Evolutionary conservation across 2,113 vertebrate species (phyloP).

Genomic region (Atractosteus spatula): DNA sequence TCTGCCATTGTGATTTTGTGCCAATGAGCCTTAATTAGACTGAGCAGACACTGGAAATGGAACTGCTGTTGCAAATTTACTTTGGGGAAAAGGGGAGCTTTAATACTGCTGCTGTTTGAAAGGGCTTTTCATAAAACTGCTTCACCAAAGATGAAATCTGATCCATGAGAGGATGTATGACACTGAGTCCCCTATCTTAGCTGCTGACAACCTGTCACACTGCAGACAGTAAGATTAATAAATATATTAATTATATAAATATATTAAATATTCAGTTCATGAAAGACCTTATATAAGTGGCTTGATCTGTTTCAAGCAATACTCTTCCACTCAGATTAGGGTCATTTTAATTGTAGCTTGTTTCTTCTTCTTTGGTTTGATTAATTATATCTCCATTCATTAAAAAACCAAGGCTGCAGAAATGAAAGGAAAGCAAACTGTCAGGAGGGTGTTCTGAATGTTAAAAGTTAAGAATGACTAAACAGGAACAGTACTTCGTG

Average conservation of each 20-base stretch:
- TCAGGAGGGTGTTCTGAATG: not conserved
- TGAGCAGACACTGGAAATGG: slow-evolving; percentile 4
- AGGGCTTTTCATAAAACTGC: not conserved
- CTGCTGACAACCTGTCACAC: not conserved
- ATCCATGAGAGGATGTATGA: not conserved
- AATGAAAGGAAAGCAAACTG: not conserved
- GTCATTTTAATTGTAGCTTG: too few relatives aligned
- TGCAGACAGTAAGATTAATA: not conserved
- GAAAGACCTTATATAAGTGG: not conserved
- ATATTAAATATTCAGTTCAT: slow-evolving; percentile 1
- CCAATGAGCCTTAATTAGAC: slow-evolving; percentile 22
- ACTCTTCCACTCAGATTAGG: too few relatives aligned
- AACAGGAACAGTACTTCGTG: too few relatives aligned
- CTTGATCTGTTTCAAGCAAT: too few relatives aligned
- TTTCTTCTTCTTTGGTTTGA: too few relatives aligned
- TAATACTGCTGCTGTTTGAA: not conserved
- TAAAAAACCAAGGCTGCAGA: too few relatives aligned
- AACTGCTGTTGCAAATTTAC: not conserved
- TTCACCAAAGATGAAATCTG: not conserved
- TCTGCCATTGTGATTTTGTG: slow-evolving; percentile 7
- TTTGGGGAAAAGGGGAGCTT: not conserved
- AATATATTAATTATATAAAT: too few relatives aligned
- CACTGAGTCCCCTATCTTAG: too few relatives aligned
- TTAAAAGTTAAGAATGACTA: too few relatives aligned
- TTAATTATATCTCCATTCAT: too few relatives aligned